A percentile compares a stretch with the other conserved stretches of the same genome.
Conservation (phyloP, 1,140 invertebrate species). For the Brachionus plicatilis region DNA sequence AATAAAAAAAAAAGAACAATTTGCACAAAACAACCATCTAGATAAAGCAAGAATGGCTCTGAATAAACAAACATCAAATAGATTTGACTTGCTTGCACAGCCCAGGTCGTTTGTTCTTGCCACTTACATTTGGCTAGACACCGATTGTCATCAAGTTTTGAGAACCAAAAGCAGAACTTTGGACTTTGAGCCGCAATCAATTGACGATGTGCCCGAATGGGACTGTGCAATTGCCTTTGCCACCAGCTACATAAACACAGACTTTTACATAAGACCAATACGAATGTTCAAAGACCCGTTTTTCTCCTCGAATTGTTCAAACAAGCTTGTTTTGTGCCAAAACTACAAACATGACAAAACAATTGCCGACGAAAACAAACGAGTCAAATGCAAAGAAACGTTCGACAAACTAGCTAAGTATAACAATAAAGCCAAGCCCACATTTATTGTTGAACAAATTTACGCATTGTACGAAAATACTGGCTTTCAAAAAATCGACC, state of each 20-base stretch:
- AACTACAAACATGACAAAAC: constrained; percentile 68
- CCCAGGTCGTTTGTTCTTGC: background rate
- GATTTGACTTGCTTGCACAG: background rate
- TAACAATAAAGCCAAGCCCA: constrained; percentile 64
- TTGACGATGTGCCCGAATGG: constrained; percentile 81
- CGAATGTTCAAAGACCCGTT: constrained; percentile 88
- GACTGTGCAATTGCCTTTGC: constrained; percentile 82
- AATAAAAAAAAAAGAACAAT: background rate
- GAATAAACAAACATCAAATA: background rate
- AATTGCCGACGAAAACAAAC: constrained; percentile 68
- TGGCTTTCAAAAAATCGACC: background rate
- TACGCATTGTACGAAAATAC: constrained; percentile 84
- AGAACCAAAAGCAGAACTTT: constrained; percentile 80
- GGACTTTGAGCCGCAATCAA: constrained; percentile 67
- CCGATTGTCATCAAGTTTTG: constrained; percentile 72
- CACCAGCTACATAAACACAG: constrained; percentile 65
- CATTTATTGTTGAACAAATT: constrained; percentile 91
- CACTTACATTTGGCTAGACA: constrained; percentile 87
- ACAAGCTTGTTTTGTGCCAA: constrained; percentile 82
- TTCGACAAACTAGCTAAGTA: constrained; percentile 65
- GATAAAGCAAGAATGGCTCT: background rate
- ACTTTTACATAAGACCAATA: constrained; percentile 79
- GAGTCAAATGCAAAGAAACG: constrained; percentile 68
- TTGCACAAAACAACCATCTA: background rate
- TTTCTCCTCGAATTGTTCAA: constrained; percentile 64